Conservation (phyloP, 2,888 invertebrate species). For the Ectobius pallidus region DNA sequence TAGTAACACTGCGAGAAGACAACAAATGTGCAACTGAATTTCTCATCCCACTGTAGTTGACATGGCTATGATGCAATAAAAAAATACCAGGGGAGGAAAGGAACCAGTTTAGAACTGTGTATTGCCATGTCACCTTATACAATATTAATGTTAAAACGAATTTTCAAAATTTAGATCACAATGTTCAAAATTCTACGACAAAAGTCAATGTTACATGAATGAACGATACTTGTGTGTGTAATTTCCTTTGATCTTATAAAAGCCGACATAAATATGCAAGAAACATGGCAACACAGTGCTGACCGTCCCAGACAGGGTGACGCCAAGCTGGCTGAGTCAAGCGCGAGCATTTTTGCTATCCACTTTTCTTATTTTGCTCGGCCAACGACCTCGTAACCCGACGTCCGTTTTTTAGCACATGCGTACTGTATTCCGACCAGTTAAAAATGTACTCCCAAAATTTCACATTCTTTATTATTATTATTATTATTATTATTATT, state of each 20-base stretch:
- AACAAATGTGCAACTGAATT: slow-evolving; percentile 3
- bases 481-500: too few species aligned
- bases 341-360: slow-evolving; percentile 17
- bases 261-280: slow-evolving; percentile 45
- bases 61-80: neutral
- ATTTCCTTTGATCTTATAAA: slow-evolving; percentile 26
- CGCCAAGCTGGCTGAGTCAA: slow-evolving; percentile 67
- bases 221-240: too few species aligned
- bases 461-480: too few species aligned
- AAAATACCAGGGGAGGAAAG: slow-evolving; percentile 31
- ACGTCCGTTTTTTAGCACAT: too few species aligned
- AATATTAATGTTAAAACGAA: too few species aligned
- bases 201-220: too few species aligned
- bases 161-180: too few species aligned
- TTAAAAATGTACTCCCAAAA: too few species aligned
- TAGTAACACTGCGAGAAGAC: too few species aligned
- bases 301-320: slow-evolving; percentile 93
- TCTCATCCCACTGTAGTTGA: neutral
- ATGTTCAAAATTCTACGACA: too few species aligned
- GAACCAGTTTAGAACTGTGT: slow-evolving; percentile 40
- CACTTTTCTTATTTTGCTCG: neutral
- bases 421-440: too few species aligned
- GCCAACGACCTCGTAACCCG: neutral
- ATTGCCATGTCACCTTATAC: too few species aligned
- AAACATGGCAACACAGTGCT: slow-evolving; percentile 68